Base-by-base conservation (phyloP, 2,888 invertebrate species). In the Ommatoiulus sabulosus region DNA sequence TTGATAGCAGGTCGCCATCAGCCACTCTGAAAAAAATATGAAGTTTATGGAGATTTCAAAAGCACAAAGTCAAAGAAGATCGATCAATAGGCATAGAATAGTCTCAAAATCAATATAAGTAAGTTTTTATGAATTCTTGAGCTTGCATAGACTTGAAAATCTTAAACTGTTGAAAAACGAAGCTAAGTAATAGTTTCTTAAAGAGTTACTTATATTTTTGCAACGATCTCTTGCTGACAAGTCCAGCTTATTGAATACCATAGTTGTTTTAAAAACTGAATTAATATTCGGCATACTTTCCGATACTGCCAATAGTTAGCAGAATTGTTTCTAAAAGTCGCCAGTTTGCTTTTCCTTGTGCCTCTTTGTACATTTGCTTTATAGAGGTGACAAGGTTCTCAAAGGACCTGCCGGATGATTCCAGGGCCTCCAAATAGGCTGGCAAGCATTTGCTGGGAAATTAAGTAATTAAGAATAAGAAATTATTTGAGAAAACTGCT, bases 291-390 rank as follows among this genome's bases (percentile, higher is more conserved):
- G 63, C 44, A 7, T 88, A 84, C 72, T 52, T 44, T 88, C 84
- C 88, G 10, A 88, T 43, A 17, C 80, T 88, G 72, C 88, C 88
- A 12, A 88, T 8, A 10, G 88, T 44, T 10, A 88, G 24, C n/a
- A 88, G 10, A 44, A 88, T 43, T 1, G 88, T 88, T 52, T 88
- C 80, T 17, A 43, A 15, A 24, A 88, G 24, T 17, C 88, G 88
- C 87, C 87, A 87, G 20, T 57, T 48, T 6, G 48, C 87, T 24
- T 2, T 20, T 24, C 87, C 44, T 57, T 87, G 20, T 10, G 87
- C 48, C 10, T 17, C 3, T 10, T 44, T 17, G n/a, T 24, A 57
- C n/a, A 10, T 72, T 7, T 46, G 12, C 35, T 63, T 86, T 3
- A 85, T 85, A 17, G n/a, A 43, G n/a, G 57, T 12, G 35, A 87